Conservation (phyloP, 2,888 invertebrate genomes). For the Pilophorus perplexus region DNA sequence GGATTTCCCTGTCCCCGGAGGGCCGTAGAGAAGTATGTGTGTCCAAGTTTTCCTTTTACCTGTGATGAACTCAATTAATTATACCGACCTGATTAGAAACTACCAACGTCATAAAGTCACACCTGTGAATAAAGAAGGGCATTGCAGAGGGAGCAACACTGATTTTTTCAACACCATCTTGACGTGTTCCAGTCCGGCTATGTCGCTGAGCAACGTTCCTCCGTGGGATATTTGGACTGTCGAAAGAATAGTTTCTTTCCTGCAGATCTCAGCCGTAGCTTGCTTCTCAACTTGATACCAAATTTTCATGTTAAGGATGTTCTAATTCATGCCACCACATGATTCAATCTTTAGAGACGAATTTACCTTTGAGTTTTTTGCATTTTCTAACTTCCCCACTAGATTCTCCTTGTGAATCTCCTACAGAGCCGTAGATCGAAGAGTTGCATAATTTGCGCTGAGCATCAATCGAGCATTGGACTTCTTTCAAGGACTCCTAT, state of each 20-base stretch:
- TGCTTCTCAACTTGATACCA: constrained; percentile 13
- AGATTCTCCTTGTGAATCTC: neutral
- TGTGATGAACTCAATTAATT: constrained; percentile 1
- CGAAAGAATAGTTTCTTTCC: neutral
- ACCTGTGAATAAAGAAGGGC: constrained; percentile 40
- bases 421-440: neutral
- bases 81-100: neutral
- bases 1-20: constrained; percentile 57
- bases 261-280: neutral
- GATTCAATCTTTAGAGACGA: too few species aligned
- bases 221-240: neutral
- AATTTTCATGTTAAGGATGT: too few species aligned
- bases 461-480: neutral
- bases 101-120: neutral
- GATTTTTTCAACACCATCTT: constrained; percentile 38
- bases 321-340: too few species aligned
- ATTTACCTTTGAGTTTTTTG: constrained; percentile 3
- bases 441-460: neutral
- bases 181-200: constrained; percentile 37
- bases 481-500: neutral
- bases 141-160: constrained; percentile 34
- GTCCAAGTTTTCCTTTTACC: constrained; percentile 53
- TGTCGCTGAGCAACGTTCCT: constrained; percentile 20
- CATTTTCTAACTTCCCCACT: neutral
- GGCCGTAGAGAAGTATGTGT: constrained; percentile 58